A percentile compares a stretch with the other conserved stretches of the same genome.
Evolutionary conservation across 2,113 vertebrate genomes (phyloP).

Genomic region (Antechinus stuartii): DNA sequence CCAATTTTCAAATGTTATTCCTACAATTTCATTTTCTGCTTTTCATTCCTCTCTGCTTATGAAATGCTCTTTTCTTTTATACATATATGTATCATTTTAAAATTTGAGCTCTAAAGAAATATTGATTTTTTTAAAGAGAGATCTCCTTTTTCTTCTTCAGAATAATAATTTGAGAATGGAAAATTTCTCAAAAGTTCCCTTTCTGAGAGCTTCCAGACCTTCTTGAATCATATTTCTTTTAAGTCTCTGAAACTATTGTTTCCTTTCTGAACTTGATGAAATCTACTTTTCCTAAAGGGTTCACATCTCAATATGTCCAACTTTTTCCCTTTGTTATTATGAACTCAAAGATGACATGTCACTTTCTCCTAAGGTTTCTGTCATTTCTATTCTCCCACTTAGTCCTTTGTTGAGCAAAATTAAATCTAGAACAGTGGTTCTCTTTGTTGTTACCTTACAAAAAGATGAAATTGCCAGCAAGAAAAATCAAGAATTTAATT

Average conservation of each 20-base stretch:
- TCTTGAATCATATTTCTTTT: neutral
- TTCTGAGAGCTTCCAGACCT: neutral
- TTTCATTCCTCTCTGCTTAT: neutral
- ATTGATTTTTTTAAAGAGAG: neutral
- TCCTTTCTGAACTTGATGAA: neutral
- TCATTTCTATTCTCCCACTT: neutral
- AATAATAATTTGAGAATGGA: neutral
- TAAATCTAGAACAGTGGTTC: neutral
- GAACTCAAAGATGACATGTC: neutral
- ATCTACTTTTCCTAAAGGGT: neutral
- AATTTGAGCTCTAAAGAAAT: neutral
- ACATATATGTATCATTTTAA: neutral
- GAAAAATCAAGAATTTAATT: neutral
- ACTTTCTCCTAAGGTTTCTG: neutral
- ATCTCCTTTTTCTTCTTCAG: neutral
- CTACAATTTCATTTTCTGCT: neutral
- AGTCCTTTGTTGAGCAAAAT: neutral
- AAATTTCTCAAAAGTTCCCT: neutral
- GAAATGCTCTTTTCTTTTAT: neutral
- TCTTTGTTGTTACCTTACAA: neutral
- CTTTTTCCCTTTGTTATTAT: neutral
- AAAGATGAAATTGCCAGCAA: neutral
- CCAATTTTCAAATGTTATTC: neutral
- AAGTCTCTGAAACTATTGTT: neutral
- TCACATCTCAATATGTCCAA: neutral